Conservation (phyloP, 2,888 invertebrate species). For the Lasiommata megera region DNA sequence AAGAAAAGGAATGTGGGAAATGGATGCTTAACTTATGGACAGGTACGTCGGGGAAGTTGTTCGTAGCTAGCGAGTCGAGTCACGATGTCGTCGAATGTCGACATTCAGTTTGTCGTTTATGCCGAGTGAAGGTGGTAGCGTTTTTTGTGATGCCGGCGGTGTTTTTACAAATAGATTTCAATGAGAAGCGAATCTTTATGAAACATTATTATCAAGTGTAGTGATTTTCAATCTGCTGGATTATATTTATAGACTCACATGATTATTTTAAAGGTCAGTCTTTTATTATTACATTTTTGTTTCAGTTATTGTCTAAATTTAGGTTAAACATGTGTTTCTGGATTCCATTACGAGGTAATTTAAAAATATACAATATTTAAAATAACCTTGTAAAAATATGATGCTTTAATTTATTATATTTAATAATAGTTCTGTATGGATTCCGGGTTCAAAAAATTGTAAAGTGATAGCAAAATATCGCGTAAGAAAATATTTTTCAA, state of each 20-base stretch:
- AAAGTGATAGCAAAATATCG: no score
- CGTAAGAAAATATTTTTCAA: no score
- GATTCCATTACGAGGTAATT: background rate
- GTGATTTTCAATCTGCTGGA: conserved; percentile 3
- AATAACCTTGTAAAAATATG: no score
- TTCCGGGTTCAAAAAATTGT: no score
- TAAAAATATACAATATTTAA: no score
- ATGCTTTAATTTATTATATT: no score
- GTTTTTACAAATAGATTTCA: conserved; percentile 8
- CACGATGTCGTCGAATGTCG: conserved; percentile 60
- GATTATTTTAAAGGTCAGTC: conserved; percentile 4
- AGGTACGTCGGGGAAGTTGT: conserved; percentile 34
- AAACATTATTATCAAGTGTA: background rate
- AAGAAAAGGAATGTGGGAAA: conserved; percentile 36
- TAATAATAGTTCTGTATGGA: no score
- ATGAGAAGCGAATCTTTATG: conserved; percentile 6
- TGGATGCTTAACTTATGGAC: conserved; percentile 45
- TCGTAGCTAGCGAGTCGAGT: conserved; percentile 16
- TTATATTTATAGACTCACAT: background rate
- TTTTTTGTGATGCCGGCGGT: conserved; percentile 10
- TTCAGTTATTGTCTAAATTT: background rate
- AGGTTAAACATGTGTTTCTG: background rate
- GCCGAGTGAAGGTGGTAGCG: conserved; percentile 52
- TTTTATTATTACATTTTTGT: background rate
- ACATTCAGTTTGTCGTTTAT: conserved; percentile 62